Conservation (phyloP, 1,140 invertebrate genomes). For the Rhagoletis pomonella region DNA sequence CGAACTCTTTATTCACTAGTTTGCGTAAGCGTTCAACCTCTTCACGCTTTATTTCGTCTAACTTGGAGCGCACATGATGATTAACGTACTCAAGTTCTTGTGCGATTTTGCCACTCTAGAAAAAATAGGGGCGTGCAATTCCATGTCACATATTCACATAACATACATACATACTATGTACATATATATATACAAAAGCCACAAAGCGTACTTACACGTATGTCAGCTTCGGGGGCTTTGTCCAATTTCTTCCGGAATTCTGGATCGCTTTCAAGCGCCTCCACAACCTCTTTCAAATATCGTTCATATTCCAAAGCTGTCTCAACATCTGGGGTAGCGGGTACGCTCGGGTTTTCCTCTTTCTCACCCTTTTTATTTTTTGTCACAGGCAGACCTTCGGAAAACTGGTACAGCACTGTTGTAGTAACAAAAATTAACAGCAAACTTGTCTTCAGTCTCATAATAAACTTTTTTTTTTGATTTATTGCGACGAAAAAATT, state of each 20-base stretch:
- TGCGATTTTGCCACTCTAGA: conserved; percentile 92
- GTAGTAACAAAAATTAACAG: not conserved
- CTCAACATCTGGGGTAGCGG: conserved; percentile 66
- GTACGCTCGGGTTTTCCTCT: conserved; percentile 60
- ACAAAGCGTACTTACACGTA: conserved; percentile 78
- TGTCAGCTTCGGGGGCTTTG: conserved; percentile 86
- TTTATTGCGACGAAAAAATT: not conserved
- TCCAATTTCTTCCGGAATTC: conserved; percentile 88
- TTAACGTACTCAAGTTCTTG: conserved; percentile 91
- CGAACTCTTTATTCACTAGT: conserved; percentile 81
- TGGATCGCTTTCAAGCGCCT: conserved; percentile 88
- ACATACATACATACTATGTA: no score
- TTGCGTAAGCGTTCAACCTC: conserved; percentile 89
- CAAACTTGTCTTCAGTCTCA: conserved; percentile 15
- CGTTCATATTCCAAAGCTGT: conserved; percentile 84
- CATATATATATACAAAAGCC: not conserved
- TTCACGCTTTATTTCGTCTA: conserved; percentile 95
- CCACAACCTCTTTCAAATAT: conserved; percentile 90
- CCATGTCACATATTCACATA: no score
- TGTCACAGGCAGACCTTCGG: conserved; percentile 64
- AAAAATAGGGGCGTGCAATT: no score
- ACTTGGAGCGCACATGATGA: conserved; percentile 88
- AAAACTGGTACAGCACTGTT: not conserved
- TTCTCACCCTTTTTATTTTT: conserved; percentile 66
- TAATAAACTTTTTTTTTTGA: no score